phyloP scores from a whole-genome alignment of 2,113 vertebrate genomes.

The Psilopogon haemacephalus region DNA sequence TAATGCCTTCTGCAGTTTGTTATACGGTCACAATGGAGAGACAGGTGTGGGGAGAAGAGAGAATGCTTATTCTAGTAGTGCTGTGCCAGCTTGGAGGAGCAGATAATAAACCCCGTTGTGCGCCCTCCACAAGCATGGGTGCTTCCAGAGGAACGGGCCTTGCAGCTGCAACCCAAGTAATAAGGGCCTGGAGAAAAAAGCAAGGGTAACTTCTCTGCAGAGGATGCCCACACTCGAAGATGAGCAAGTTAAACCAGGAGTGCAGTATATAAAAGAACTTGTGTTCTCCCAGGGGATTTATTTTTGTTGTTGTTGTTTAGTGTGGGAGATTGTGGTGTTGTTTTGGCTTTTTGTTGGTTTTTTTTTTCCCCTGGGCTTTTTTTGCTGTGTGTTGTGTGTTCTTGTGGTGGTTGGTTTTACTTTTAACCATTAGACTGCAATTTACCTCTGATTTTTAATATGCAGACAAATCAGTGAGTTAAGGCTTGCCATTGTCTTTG shows the following conservation, averaged over 20 bases:
- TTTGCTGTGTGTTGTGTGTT: no score
- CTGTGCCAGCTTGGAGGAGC: conserved; percentile 28
- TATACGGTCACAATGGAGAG: neutral
- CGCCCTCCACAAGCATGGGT: conserved; percentile 36
- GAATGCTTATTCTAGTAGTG: conserved; percentile 13
- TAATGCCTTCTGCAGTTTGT: neutral
- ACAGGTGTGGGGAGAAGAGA: neutral
- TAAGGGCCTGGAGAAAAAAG: conserved; percentile 68
- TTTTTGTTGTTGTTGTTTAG: no score
- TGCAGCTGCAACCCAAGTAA: conserved; percentile 80
- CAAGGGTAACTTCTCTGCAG: conserved; percentile 64
- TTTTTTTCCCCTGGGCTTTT: no score
- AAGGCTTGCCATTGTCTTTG: neutral
- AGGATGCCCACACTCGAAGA: conserved; percentile 26
- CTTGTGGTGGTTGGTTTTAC: no score
- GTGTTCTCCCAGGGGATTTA: neutral
- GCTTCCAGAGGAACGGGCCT: conserved; percentile 57
- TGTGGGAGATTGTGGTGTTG: no score
- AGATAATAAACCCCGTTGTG: conserved; percentile 78
- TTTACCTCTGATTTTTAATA: neutral
- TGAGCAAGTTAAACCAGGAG: conserved; percentile 43
- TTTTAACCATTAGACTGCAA: neutral
- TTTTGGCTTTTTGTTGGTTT: no score
- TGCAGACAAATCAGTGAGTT: neutral
- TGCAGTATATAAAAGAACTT: neutral